Conservation (phyloP, 2,888 invertebrate genomes). For the Chromoteleia sp. region DNA sequence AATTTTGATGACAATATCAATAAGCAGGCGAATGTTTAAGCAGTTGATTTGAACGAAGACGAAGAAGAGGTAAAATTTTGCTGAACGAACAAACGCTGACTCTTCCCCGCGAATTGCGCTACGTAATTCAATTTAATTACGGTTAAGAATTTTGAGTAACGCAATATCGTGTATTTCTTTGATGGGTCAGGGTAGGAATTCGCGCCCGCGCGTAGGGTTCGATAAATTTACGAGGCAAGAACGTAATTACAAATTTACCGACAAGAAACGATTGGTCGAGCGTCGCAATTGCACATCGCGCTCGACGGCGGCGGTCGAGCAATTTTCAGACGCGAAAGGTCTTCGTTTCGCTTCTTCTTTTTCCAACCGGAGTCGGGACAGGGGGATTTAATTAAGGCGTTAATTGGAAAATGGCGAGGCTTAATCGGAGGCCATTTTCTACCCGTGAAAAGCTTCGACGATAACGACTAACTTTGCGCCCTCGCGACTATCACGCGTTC, state of each 20-base stretch:
- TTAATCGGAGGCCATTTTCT: slow-evolving; percentile 81
- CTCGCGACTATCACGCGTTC: slow-evolving; percentile 71
- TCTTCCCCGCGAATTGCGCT: slow-evolving; percentile 11
- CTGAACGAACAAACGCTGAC: neutral
- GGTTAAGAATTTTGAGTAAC: slow-evolving; percentile 66
- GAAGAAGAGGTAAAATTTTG: neutral
- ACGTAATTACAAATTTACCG: slow-evolving; percentile 78
- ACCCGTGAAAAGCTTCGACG: slow-evolving; percentile 78
- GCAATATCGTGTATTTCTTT: slow-evolving; percentile 67
- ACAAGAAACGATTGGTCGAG: slow-evolving; percentile 72
- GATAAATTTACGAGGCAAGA: slow-evolving; percentile 74
- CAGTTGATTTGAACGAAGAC: no score
- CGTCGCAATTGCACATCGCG: slow-evolving; percentile 73
- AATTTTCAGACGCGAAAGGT: slow-evolving; percentile 72
- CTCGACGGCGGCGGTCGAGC: slow-evolving; percentile 68
- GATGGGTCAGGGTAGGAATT: slow-evolving; percentile 61
- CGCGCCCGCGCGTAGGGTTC: slow-evolving; percentile 48
- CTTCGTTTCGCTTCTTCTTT: slow-evolving; percentile 65
- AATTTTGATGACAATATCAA: no score
- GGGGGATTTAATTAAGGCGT: slow-evolving; percentile 84
- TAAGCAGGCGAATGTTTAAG: no score
- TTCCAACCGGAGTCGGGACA: slow-evolving; percentile 51
- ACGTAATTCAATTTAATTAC: slow-evolving; percentile 67
- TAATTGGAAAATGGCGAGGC: slow-evolving; percentile 84
- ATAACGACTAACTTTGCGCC: slow-evolving; percentile 81